Base-by-base conservation (phyloP, 2,797 vertebrate species). In the Orientallactaga sibirica region DNA sequence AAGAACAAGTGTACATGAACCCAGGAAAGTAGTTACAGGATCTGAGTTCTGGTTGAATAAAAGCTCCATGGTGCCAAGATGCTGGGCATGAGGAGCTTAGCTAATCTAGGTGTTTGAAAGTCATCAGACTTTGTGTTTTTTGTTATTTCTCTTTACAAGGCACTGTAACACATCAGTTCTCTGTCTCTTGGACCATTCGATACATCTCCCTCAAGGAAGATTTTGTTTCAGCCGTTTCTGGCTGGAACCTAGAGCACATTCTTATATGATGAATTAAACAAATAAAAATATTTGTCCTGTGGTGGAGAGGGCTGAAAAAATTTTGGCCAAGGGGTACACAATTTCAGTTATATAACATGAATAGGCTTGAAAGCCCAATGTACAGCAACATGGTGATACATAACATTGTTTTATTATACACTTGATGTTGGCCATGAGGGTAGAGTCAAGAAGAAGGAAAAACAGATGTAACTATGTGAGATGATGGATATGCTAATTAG, bases 231-330 rank as follows among this genome's bases (percentile, higher is more conserved):
- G 0, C 37, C 8, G 5, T 83, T 2, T 64, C 48, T 80, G 33
- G 52, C 16, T 83, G 16, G 12, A 61, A 61, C 12, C 19, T 27
- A 62, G 92, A 89, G 18, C 4, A 11, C 19, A 55, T 62, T 86
- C 24, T 62, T 62, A 73, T 55, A 64, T 73, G 62, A 75, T 79
- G 19, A 79, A 43, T 86, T 79, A 92, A 94, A 33, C 67, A 61
- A 48, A 55, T 12, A 12, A n/a, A 55, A 58, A 15, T n/a, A 19
- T 33, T 29, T 74, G 20, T 75, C 19, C 7, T 41, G 3, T 74
- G 16, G 10, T 41, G 7, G 18, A 12, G 3, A 77, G 14, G 37
- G n/a, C 24, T 22, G 4, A 67, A 11, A 25, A 52, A 68, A 91
- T 20, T 1, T 62, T 16, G 15, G 52, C 25, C 4, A 77, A 11